These are phyloP conservation scores for Cotesia congregata DNA, from an alignment of 2,888 invertebrate species.

Conservation along the genomic window DNA sequence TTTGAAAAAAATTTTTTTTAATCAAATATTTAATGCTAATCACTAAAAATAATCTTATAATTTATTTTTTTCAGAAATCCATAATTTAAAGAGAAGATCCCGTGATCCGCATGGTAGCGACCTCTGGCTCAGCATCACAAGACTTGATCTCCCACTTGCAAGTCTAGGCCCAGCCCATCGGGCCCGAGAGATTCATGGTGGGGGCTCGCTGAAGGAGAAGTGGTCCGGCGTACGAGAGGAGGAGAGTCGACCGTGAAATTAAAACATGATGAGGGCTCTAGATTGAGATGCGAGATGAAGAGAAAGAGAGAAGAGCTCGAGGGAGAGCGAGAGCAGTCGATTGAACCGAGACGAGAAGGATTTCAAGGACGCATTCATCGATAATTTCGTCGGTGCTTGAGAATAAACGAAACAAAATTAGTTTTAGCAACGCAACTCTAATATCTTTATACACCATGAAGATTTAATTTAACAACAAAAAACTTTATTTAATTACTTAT, in stretches of 20 bases:
- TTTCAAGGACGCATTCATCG: slow-evolving; percentile 53
- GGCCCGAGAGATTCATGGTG: slow-evolving; percentile 18
- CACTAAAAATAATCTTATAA: too few species aligned
- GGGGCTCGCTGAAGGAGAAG: slow-evolving; percentile 45
- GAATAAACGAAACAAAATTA: slow-evolving; percentile 1
- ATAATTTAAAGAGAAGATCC: too few species aligned
- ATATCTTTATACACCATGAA: neutral
- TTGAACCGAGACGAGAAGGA: slow-evolving; percentile 27
- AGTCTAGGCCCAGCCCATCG: slow-evolving; percentile 35
- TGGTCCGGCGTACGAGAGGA: slow-evolving; percentile 38
- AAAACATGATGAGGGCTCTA: slow-evolving; percentile 64
- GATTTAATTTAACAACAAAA: slow-evolving; percentile 3
- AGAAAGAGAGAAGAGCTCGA: slow-evolving; percentile 48
- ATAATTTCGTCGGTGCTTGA: slow-evolving; percentile 15
- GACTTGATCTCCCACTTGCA: slow-evolving; percentile 24
- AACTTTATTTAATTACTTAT: neutral
- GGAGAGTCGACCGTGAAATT: slow-evolving; percentile 64
- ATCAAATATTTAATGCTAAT: too few species aligned
- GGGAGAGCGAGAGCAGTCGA: slow-evolving; percentile 44
- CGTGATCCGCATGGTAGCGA: slow-evolving; percentile 2
- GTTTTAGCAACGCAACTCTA: neutral
- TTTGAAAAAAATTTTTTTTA: too few species aligned
- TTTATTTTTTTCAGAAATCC: too few species aligned
- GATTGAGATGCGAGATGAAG: slow-evolving; percentile 61
- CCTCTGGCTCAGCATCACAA: slow-evolving; percentile 35